phyloP scores from a whole-genome alignment of 64 coral and sea anemone genomes.

The Orbicella faveolata region DNA sequence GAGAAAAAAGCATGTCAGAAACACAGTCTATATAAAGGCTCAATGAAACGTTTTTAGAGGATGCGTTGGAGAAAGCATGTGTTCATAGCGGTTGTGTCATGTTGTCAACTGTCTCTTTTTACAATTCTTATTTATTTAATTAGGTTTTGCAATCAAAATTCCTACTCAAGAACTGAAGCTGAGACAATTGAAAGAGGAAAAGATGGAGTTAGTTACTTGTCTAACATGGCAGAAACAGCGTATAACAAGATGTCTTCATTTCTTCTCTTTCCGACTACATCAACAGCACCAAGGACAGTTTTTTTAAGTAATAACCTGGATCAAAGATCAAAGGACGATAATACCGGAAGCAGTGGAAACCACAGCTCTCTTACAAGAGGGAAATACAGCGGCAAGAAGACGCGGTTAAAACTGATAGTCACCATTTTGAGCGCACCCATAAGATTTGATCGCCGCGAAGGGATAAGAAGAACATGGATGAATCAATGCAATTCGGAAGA shows the following conservation, averaged over 20 bases:
- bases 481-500: conserved; percentile 56
- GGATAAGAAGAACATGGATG: conserved; percentile 90
- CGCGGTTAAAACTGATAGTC: conserved; percentile 56
- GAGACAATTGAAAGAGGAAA: background rate
- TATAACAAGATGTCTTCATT: background rate
- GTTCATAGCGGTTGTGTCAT: background rate
- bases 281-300: background rate
- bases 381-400: background rate
- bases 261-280: background rate
- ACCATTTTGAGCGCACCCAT: conserved; percentile 84
- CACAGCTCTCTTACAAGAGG: background rate
- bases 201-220: no score
- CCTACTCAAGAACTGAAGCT: background rate
- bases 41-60: background rate
- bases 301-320: background rate
- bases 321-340: background rate
- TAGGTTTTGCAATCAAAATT: background rate
- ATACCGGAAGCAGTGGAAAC: background rate
- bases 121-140: conserved; percentile 19
- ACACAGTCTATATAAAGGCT: background rate
- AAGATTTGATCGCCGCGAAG: conserved; percentile 77
- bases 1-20: background rate
- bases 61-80: conserved; percentile 25
- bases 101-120: conserved; percentile 13
- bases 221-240: background rate